Evolutionary conservation across 1,140 invertebrate species (phyloP), one percentile per base, ranked within the genome.

Genomic region (Wasmannia auropunctata): DNA sequence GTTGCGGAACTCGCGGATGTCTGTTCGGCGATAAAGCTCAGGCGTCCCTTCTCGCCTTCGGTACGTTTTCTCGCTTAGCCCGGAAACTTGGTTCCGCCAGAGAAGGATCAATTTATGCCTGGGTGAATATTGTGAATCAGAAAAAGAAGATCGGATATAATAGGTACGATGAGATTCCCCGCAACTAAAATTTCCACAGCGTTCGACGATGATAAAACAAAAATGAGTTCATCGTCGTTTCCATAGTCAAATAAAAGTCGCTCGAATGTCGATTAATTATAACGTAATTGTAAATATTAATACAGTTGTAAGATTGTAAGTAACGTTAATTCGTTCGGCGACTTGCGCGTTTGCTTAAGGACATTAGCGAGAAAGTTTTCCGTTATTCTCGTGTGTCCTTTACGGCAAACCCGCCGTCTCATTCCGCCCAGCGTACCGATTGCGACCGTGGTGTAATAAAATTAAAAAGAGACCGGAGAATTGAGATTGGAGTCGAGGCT

Each of bases 201-300:
- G 11, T 43, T 28, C 22, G n/a, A n/a, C n/a, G n/a, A n/a, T n/a
- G n/a, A 46, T 0, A 46, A 46, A 46, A 46, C 14, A 86, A 84
- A n/a, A n/a, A n/a, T n/a, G n/a, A 85, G 25, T 86, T 86, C 81
- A 85, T 87, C 84, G 72, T 85, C 69, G 76, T 84, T 54, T 58
- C 40, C 11, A n/a, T 31, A 1, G 14, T 43, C 8, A 37, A 16
- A 34, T 67, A 25, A 16, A 51, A 28, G 34, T 54, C 16, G 16
- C 4, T 34, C 37, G 1, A 60, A 75, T 22, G 14, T 43, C 11
- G 5, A 7, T 34, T 56, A 56, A 56, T 62, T 34, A 10, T 16
- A n/a, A 62, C 0, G 6, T 31, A 62, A 62, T 31, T 31, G 0
- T 34, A 62, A 62, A 34, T 31, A n/a, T n/a, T n/a, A 34, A 34